Base-by-base conservation (phyloP, 2,888 invertebrate genomes). In the Steinernema carpocapsae region DNA sequence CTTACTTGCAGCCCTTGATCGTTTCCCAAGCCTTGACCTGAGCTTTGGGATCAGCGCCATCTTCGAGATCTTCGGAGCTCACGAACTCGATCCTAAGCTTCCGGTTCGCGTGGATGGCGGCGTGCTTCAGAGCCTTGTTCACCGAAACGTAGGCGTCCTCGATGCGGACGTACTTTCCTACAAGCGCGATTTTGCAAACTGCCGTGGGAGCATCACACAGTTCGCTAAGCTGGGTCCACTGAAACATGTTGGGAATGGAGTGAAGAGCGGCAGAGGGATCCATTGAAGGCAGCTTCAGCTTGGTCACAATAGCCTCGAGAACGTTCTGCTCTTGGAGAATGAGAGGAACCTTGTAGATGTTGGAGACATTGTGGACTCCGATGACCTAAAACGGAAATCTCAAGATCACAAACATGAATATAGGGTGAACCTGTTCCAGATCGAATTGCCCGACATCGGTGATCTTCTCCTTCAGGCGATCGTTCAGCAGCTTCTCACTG, bases 21-120 rank as follows among this genome's bases (percentile, higher is more conserved):
- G 92, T 91, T 86, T 93, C 93, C 97, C 97, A 97, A 10, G 96
- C 94, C 88, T 94, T 93, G 86, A 95, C 94, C 87, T 95, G 97
- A 37, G 91, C 90, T 0, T 93, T 93, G 74, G 92, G 93, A 71
- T 91, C 91, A 76, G 26, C 64, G 29, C 37, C 37, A 4, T 91
- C 90, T 88, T 97, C 96, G 82, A 97, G 90, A 88, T 94, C 92
- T 0, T 93, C 93, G 0, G 97, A 94, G 59, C 48, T 71, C 42
- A 74, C 51, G 22, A 48, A 43, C 46, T 73, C 92, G 46, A 97
- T 89, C 81, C 92, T 92, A 0, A 97, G 90, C 88, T 93, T 93
- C 82, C 92, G 93, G 1, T 94, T 93, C 46, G 92, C 92, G 56
- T 93, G 92, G 70, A 95, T 91, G 0, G 94, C 92, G 0, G 97